These are phyloP conservation scores for Anolis carolinensis DNA, from an alignment of 2,113 vertebrate species.

Conservation along the genomic window DNA sequence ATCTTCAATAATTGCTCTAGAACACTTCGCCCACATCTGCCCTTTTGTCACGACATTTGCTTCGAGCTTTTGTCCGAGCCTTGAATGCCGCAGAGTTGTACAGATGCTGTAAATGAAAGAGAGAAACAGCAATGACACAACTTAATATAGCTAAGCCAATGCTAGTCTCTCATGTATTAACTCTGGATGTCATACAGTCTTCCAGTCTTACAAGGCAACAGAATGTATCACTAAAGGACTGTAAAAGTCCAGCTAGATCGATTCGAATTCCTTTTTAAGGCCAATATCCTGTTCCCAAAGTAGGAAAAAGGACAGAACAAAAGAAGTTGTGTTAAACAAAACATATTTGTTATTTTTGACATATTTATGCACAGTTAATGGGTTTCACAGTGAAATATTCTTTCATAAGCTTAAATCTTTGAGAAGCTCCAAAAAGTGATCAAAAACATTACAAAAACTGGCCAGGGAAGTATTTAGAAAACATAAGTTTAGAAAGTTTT, in stretches of 20 bases:
- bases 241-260: no score
- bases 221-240: no score
- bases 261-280: no score
- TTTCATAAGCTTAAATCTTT: background rate
- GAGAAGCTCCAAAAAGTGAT: background rate
- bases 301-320: no score
- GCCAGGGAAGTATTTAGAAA: no score
- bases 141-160: background rate
- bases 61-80: constrained; percentile 96
- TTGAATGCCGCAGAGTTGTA: constrained; percentile 98
- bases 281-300: no score
- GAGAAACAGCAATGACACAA: background rate
- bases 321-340: no score
- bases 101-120: constrained; percentile 82
- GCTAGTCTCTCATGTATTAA: background rate
- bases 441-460: no score
- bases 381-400: no score
- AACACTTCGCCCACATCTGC: constrained; percentile 93
- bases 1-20: constrained; percentile 73
- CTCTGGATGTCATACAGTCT: background rate
- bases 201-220: no score
- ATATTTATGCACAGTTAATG: no score
- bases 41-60: constrained; percentile 96
- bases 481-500: background rate
- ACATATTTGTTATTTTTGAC: no score